These are phyloP conservation scores for Drosophila neotestacea DNA, from an alignment of 2,888 invertebrate genomes.

Conservation along the genomic window DNA sequence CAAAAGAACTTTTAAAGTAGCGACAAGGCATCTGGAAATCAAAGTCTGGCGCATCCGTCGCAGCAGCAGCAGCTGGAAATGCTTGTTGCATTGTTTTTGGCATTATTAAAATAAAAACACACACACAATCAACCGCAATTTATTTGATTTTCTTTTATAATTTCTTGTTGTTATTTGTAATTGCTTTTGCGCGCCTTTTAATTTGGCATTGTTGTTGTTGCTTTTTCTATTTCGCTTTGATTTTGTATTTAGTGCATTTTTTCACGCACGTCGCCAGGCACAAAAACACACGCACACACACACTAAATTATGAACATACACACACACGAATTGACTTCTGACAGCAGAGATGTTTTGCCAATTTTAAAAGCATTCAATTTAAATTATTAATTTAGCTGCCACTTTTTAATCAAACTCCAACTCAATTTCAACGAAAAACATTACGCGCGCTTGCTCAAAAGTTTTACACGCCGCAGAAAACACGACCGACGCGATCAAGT, in stretches of 20 bases:
- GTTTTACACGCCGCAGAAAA: neutral
- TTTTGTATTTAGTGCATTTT: conserved; percentile 62
- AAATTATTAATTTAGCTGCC: conserved; percentile 35
- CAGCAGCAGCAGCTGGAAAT: conserved; percentile 39
- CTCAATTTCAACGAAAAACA: conserved; percentile 35
- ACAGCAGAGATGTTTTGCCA: conserved; percentile 33
- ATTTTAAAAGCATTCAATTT: conserved; percentile 38
- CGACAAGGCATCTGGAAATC: conserved; percentile 85
- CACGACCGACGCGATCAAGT: conserved; percentile 35
- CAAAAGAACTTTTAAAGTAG: conserved; percentile 87
- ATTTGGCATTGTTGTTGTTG: conserved; percentile 52
- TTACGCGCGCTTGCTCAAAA: conserved; percentile 19
- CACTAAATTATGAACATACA: conserved; percentile 17
- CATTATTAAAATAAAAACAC: conserved; percentile 30
- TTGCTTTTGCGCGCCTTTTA: conserved; percentile 37
- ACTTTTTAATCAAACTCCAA: conserved; percentile 41
- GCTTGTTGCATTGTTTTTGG: conserved; percentile 60
- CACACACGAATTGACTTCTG: conserved; percentile 29
- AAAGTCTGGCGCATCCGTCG: conserved; percentile 78
- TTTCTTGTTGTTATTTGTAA: conserved; percentile 7
- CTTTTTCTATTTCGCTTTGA: conserved; percentile 35
- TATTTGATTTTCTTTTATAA: conserved; percentile 29
- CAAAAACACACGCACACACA: conserved; percentile 21
- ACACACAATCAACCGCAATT: conserved; percentile 37
- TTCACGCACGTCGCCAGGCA: conserved; percentile 55